phyloP scores from a whole-genome alignment of 2,797 vertebrate genomes.

The Cuniculus paca region DNA sequence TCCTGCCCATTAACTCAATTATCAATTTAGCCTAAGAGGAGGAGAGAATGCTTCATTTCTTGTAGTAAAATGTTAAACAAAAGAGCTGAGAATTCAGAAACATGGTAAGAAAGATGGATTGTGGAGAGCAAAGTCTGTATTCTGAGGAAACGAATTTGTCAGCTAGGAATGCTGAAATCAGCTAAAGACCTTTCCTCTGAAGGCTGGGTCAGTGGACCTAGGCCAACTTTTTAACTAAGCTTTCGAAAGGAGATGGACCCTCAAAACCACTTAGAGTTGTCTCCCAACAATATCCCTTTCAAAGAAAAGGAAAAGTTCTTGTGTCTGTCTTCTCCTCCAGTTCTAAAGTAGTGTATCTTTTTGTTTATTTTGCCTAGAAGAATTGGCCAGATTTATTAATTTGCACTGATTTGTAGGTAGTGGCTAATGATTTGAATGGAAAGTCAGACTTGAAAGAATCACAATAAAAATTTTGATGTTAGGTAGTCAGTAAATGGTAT shows the following conservation, averaged over 20 bases:
- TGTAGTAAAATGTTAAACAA: neutral
- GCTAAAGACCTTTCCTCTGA: neutral
- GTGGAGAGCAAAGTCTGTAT: neutral
- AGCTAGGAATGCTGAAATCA: conserved; percentile 11
- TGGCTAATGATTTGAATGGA: conserved; percentile 31
- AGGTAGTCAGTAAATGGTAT: neutral
- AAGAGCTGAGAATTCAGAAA: neutral
- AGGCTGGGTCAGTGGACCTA: neutral
- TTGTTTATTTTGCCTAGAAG: neutral
- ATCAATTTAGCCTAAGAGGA: neutral
- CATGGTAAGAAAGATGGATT: neutral
- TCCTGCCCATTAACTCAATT: neutral
- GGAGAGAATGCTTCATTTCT: neutral
- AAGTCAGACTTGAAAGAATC: neutral
- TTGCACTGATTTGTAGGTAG: neutral
- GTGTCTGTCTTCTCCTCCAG: neutral
- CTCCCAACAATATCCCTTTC: neutral
- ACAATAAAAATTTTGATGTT: neutral
- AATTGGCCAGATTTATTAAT: neutral
- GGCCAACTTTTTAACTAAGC: neutral
- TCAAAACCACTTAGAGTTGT: neutral
- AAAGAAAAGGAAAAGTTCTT: neutral
- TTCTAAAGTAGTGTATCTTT: neutral
- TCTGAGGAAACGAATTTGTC: neutral
- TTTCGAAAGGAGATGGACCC: conserved; percentile 12